These are phyloP conservation scores for Eristalis arbustorum DNA, from an alignment of 2,888 invertebrate species.

Conservation along the genomic window DNA sequence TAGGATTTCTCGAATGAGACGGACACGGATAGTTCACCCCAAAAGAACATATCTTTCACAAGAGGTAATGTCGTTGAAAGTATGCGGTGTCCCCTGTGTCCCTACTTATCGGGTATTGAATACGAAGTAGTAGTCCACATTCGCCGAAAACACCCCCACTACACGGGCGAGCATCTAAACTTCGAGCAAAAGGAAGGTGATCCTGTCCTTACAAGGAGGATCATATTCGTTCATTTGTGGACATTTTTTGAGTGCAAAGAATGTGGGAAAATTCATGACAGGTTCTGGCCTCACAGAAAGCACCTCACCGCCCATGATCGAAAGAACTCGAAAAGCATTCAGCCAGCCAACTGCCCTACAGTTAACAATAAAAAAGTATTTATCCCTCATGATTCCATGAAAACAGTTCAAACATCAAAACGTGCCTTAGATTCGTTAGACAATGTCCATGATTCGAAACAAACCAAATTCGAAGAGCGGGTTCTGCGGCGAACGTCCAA, in stretches of 20 bases:
- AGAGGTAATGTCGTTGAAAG: slow-evolving; percentile 54
- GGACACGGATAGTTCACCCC: neutral
- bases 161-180: slow-evolving; percentile 44
- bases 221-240: slow-evolving; percentile 52
- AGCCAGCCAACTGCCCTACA: neutral
- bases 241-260: slow-evolving; percentile 63
- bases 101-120: slow-evolving; percentile 60
- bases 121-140: slow-evolving; percentile 55
- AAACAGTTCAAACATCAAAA: slow-evolving; percentile 40
- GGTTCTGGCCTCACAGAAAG: slow-evolving; percentile 55
- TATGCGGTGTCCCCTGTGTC: slow-evolving; percentile 54
- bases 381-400: neutral
- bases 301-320: slow-evolving; percentile 55
- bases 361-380: slow-evolving; percentile 40
- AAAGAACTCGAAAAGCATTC: neutral
- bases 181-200: slow-evolving; percentile 41
- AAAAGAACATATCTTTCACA: neutral
- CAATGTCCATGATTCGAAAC: slow-evolving; percentile 9
- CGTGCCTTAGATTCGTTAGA: slow-evolving; percentile 42
- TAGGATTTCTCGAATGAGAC: slow-evolving; percentile 7
- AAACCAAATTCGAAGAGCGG: slow-evolving; percentile 1
- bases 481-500: slow-evolving; percentile 23
- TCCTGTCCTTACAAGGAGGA: slow-evolving; percentile 32
- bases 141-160: slow-evolving; percentile 54
- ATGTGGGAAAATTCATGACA: slow-evolving; percentile 59